phyloP scores from a whole-genome alignment of 2,113 vertebrate species.

The Pristiophorus japonicus region DNA sequence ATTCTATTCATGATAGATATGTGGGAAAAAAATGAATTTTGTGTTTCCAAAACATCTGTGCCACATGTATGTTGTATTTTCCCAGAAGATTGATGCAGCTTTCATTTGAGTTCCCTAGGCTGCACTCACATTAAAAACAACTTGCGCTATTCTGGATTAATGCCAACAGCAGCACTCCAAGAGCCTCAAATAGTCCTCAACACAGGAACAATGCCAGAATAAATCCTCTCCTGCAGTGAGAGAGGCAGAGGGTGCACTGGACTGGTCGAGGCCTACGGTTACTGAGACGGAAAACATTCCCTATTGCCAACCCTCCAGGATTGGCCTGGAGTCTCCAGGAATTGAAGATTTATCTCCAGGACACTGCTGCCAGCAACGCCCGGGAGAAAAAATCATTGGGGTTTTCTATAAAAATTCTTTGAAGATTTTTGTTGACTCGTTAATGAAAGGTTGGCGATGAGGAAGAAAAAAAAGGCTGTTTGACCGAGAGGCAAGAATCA shows the following conservation, averaged over 20 bases:
- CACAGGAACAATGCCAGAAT: not conserved
- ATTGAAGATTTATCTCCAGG: not conserved
- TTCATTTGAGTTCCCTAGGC: not conserved
- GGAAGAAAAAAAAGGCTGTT: not conserved
- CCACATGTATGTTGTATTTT: not conserved
- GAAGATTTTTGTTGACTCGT: not conserved
- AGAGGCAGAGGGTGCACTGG: not conserved
- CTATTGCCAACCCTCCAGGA: not conserved
- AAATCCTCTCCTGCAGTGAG: not conserved
- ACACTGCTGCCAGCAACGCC: not conserved
- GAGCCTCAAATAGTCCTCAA: not conserved
- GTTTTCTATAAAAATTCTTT: not conserved
- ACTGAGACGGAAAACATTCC: not conserved
- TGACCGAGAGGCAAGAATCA: not conserved
- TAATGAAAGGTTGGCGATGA: not conserved
- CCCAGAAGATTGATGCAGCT: constrained; percentile 14
- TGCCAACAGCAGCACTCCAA: not conserved
- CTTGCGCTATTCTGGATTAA: not conserved
- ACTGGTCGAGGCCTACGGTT: not conserved
- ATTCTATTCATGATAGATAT: not conserved
- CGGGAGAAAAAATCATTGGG: not conserved
- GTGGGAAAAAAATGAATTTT: constrained; percentile 14
- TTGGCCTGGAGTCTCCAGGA: not conserved
- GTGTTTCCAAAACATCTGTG: constrained; percentile 18
- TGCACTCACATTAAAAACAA: constrained; percentile 28